phyloP scores from a whole-genome alignment of 2,113 vertebrate species.

The Gambusia affinis region DNA sequence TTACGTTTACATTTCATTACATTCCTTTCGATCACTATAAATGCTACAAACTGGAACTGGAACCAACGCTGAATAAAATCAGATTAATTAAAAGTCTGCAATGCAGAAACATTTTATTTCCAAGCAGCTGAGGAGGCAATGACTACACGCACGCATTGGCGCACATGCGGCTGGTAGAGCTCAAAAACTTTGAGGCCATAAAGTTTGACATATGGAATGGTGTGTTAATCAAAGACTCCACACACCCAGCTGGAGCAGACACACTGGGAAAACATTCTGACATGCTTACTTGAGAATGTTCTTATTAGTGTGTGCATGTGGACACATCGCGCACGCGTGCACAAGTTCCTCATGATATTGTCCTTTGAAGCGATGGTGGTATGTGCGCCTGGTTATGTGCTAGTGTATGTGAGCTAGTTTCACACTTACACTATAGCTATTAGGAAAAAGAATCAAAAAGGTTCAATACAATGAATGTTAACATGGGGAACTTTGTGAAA shows the following conservation, averaged over 20 bases:
- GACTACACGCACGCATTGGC: background rate
- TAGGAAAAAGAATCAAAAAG: background rate
- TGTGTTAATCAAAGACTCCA: conserved; percentile 70
- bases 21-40: background rate
- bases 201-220: conserved; percentile 71
- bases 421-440: background rate
- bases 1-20: background rate
- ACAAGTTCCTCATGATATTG: conserved; percentile 41
- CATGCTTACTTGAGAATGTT: conserved; percentile 46
- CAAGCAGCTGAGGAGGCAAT: conserved; percentile 39
- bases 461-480: conserved; percentile 6
- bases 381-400: conserved; percentile 19
- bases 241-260: conserved; percentile 62
- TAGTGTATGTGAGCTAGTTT: conserved; percentile 1
- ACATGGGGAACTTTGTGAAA: conserved; percentile 24
- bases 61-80: background rate
- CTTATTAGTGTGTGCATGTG: conserved; percentile 11
- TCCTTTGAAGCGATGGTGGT: conserved; percentile 44
- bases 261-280: conserved; percentile 60
- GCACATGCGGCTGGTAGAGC: conserved; percentile 36
- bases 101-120: conserved; percentile 28
- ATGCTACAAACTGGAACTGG: background rate
- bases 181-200: conserved; percentile 53
- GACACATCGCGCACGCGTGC: background rate
- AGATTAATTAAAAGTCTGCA: conserved; percentile 8